Conservation (phyloP, 92 coral and sea anemone species). For the Phenganax subtilis region DNA sequence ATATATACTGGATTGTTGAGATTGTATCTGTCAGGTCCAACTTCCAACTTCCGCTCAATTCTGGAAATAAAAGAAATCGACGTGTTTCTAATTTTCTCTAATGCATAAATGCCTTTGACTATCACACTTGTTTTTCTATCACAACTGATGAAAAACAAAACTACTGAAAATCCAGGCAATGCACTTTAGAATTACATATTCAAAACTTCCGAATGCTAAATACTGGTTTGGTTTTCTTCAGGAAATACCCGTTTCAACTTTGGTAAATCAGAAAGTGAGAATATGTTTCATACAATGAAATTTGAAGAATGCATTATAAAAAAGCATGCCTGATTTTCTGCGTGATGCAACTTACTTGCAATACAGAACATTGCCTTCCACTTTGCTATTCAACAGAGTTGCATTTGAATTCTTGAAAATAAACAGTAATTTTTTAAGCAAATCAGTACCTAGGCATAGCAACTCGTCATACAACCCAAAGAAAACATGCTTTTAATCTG, state of each 20-base stretch:
- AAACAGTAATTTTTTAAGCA: background rate
- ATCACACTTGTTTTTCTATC: background rate
- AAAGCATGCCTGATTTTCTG: background rate
- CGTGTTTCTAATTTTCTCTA: background rate
- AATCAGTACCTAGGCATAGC: background rate
- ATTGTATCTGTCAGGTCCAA: background rate
- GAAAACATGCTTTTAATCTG: background rate
- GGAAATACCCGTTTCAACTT: too few relatives aligned
- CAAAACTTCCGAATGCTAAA: too few relatives aligned
- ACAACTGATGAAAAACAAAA: too few relatives aligned
- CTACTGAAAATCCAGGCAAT: too few relatives aligned
- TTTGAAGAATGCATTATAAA: background rate
- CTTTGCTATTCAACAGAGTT: background rate
- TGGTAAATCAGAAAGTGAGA: background rate
- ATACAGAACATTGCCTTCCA: background rate
- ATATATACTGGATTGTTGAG: constrained; percentile 22
- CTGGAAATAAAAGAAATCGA: background rate
- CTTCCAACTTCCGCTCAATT: constrained; percentile 16
- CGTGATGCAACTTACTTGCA: constrained; percentile 20
- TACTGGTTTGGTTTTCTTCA: too few relatives aligned
- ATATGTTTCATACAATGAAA: background rate
- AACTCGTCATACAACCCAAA: background rate
- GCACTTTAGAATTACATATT: too few relatives aligned
- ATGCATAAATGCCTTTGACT: background rate
- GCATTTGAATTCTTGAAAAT: constrained; percentile 14